Evolutionary conservation across 2,888 invertebrate species (phyloP).

Genomic region (Drosophila fulvimacula): DNA sequence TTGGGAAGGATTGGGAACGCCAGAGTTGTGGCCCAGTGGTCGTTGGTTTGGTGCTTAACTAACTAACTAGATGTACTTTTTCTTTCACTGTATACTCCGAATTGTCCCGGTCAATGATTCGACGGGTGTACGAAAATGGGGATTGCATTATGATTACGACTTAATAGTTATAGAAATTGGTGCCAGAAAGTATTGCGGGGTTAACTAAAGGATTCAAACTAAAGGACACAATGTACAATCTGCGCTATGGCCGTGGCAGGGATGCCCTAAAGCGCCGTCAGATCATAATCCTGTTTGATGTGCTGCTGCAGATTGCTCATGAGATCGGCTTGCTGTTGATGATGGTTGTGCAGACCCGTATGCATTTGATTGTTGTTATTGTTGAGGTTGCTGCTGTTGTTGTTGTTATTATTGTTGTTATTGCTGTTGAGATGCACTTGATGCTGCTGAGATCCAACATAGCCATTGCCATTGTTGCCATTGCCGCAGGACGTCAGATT

Average conservation of each 20-base stretch:
- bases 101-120: constrained; percentile 51
- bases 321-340: constrained; percentile 79
- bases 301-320: constrained; percentile 84
- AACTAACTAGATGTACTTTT: constrained; percentile 71
- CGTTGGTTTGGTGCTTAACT: constrained; percentile 52
- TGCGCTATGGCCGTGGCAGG: neutral
- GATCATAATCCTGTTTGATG: constrained; percentile 94
- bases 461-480: constrained; percentile 67
- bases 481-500: constrained; percentile 74
- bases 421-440: constrained; percentile 51
- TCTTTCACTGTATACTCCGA: constrained; percentile 84
- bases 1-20: constrained; percentile 5
- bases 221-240: constrained; percentile 57
- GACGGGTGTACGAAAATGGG: constrained; percentile 40
- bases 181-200: constrained; percentile 35
- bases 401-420: constrained; percentile 33
- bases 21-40: constrained; percentile 42
- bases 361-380: constrained; percentile 80
- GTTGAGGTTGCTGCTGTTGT: constrained; percentile 56
- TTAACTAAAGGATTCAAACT: constrained; percentile 56
- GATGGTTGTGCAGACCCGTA: constrained; percentile 61
- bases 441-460: constrained; percentile 77
- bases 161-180: constrained; percentile 22
- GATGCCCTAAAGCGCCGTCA: constrained; percentile 89
- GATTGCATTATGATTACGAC: constrained; percentile 26